Evolutionary conservation across 2,888 invertebrate genomes (phyloP).

Genomic region (Dromius quadrimaculatus): DNA sequence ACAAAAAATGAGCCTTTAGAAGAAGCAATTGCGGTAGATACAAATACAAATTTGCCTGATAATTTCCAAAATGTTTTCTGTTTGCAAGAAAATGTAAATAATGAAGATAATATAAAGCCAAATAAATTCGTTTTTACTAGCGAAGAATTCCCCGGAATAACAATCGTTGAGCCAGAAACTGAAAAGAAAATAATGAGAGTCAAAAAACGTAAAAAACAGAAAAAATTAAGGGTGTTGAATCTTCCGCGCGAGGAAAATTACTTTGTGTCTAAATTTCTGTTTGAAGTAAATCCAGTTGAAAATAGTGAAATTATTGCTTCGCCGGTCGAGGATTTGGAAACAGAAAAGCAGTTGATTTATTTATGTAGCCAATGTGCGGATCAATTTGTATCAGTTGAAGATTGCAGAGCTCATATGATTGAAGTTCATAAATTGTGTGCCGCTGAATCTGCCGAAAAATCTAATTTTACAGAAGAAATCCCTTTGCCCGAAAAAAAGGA

Average conservation of each 20-base stretch:
- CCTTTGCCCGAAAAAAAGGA: slow-evolving; percentile 39
- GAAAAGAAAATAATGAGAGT: slow-evolving; percentile 46
- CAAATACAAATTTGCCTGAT: slow-evolving; percentile 10
- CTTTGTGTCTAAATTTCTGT: background rate
- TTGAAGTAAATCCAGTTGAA: slow-evolving; percentile 17
- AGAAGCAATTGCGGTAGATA: background rate
- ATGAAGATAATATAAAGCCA: background rate
- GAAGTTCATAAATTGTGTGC: slow-evolving; percentile 60
- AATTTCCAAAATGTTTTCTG: background rate
- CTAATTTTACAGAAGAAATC: slow-evolving; percentile 50
- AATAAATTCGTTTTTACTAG: background rate
- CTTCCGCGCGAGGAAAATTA: background rate
- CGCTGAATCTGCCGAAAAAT: slow-evolving; percentile 49
- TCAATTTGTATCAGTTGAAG: slow-evolving; percentile 66
- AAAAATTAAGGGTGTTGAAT: slow-evolving; percentile 3
- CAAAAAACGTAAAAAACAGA: slow-evolving; percentile 27
- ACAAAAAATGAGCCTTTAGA: slow-evolving; percentile 18
- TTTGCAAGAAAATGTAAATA: no score
- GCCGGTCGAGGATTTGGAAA: background rate
- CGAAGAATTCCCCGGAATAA: slow-evolving; percentile 2
- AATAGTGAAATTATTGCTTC: slow-evolving; percentile 9
- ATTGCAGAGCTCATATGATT: slow-evolving; percentile 70
- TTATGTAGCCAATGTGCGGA: slow-evolving; percentile 69
- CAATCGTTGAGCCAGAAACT: slow-evolving; percentile 20
- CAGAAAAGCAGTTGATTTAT: slow-evolving; percentile 60